These are phyloP conservation scores for Brachionus calyciflorus DNA, from an alignment of 1,140 invertebrate genomes.

Conservation along the genomic window DNA sequence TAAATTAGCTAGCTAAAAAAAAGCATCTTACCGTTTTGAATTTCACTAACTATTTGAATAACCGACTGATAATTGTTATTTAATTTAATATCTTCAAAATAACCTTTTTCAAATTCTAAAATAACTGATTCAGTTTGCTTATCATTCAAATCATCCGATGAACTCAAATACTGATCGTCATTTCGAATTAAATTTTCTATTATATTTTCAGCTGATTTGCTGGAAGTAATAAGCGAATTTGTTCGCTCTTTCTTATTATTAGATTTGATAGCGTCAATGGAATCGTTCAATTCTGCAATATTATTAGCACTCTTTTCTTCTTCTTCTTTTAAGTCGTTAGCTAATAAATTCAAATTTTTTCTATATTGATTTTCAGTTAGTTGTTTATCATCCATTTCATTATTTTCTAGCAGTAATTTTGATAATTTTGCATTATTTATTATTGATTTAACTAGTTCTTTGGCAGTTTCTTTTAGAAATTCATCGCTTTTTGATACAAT, in stretches of 20 bases:
- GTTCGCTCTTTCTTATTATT: background rate
- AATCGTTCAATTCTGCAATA: background rate
- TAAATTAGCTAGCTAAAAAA: background rate
- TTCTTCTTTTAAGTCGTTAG: background rate
- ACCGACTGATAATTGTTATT: slow-evolving; percentile 1
- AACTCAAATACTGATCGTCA: background rate
- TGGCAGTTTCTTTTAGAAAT: slow-evolving; percentile 7
- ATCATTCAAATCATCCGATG: background rate
- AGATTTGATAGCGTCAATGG: background rate
- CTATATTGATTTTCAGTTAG: background rate
- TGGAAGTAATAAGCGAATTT: background rate
- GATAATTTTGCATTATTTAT: slow-evolving; percentile 17
- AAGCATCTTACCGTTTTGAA: slow-evolving; percentile 37
- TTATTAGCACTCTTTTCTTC: background rate
- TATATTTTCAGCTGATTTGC: background rate
- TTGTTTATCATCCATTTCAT: slow-evolving; percentile 13
- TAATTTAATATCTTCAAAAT: background rate
- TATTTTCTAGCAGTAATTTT: background rate
- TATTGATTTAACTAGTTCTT: background rate
- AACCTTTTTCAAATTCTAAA: slow-evolving; percentile 11
- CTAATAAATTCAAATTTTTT: background rate
- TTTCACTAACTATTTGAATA: background rate
- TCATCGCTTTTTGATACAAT: background rate
- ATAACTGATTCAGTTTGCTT: slow-evolving; percentile 7
- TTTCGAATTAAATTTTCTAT: background rate